Evolutionary conservation across 2,113 vertebrate genomes (phyloP), one percentile per base, ranked within the genome.

Genomic region (Tricholaema leucomelas): DNA sequence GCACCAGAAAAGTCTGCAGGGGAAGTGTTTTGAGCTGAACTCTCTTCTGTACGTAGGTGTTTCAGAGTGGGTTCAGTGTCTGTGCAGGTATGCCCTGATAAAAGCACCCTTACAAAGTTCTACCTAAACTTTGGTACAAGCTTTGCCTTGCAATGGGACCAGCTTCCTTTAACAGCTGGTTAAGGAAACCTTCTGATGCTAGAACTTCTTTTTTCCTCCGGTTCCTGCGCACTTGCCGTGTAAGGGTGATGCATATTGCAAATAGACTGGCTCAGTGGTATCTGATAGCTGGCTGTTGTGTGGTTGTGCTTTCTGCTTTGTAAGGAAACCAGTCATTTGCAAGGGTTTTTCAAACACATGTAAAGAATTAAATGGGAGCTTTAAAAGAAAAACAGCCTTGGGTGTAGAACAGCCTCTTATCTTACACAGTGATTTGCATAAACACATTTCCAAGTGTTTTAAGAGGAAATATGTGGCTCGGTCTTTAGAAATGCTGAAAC

Each of bases 321-420:
- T 46, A 76, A 75, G 59, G 84, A 87, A 84, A 75, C 8, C 2
- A 67, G 46, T 55, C 0, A 61, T 88, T 93, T 95, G 65, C 77
- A 88, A 73, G 50, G 42, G 17, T 64, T 50, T 87, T 72, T 23
- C 25, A 23, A 75, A 87, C 15, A 23, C 12, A 46, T 71, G 25
- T 65, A 40, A 81, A 90, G 70, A 78, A n/a, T 27, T 31, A 81
- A 78, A 86, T 74, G 15, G 59, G 33, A 75, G 30, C 30, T 92
- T 90, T 75, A 65, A 69, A 88, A 88, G 76, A 54, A 88, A 30
- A 91, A 31, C 48, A 93, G 31, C 69, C 80, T 77, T 66, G 55
- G 25, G 33, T 91, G 90, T 91, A 15, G 66, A 83, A 56, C 60
- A 71, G 52, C 42, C 69, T 50, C 90, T 92, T 78, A 61, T 90